Base-by-base conservation (phyloP, 2,797 vertebrate genomes). In the Ispidina lecontei region DNA sequence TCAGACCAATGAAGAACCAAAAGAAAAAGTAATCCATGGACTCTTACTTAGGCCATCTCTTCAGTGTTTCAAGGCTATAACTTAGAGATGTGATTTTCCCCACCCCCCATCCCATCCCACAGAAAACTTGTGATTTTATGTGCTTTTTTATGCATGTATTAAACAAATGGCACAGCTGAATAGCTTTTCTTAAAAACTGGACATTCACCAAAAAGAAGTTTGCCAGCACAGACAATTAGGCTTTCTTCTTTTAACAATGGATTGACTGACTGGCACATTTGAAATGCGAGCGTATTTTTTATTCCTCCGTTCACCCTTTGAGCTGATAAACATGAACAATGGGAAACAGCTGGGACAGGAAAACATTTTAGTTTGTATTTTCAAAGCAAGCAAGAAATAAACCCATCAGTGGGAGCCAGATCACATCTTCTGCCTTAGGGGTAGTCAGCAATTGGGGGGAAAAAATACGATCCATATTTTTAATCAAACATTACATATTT, bases 141-240 rank as follows among this genome's bases (percentile, higher is more conserved):
- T 95, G 97, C 97, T 97, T 97, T 97, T 97, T 97, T 97, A 96
- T 97, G 97, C 97, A 97, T 97, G 97, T 97, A 98, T 98, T 97
- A 98, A 98, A 98, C 98, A 98, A 98, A 98, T 98, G 97, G 98
- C 98, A 98, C 97, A 98, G 98, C 98, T 98, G 98, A 98, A 98
- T 98, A 98, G 98, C 98, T 98, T 98, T 98, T 98, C 98, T 98
- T 97, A 98, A 98, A 98, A 98, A 98, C 98, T 98, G 98, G 98
- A 98, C 98, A 97, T 96, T 98, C 97, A 97, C 98, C 98, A 98
- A 98, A 97, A 98, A 98, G 97, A 98, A 98, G 98, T 98, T 98
- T 98, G 97, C 98, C 97, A 98, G 97, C 98, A 97, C 89, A 98
- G 97, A 98, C 98, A 98, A 98, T 98, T 98, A 97, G 96, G 97